Conservation (phyloP, 2,888 invertebrate species). For the Creontiades dilutus region DNA sequence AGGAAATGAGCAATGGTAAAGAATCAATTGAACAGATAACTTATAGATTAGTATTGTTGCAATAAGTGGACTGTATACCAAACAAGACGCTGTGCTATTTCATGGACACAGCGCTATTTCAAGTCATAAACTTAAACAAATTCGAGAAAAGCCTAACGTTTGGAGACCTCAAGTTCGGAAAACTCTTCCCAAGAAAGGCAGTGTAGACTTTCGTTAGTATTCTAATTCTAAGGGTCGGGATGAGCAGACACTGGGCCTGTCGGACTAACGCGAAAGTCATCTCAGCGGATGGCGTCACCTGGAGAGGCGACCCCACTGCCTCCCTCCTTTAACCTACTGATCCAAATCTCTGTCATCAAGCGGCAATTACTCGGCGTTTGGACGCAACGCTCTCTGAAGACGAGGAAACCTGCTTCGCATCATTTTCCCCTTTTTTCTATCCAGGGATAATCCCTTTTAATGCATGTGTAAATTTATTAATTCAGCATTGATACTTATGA, state of each 20-base stretch:
- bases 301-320: not conserved
- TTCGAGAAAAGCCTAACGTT: too few species aligned
- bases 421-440: not conserved
- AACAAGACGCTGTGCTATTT: too few species aligned
- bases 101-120: too few species aligned
- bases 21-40: too few species aligned
- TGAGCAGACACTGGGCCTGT: not conserved
- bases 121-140: too few species aligned
- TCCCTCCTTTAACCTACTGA: constrained; percentile 33
- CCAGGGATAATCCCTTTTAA: constrained; percentile 1
- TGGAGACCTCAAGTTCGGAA: too few species aligned
- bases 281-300: constrained; percentile 30
- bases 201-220: not conserved
- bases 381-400: constrained; percentile 27
- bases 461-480: not conserved
- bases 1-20: too few species aligned
- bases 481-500: too few species aligned
- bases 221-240: not conserved
- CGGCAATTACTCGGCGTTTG: constrained; percentile 4
- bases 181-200: not conserved
- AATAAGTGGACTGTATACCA: too few species aligned
- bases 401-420: constrained; percentile 10
- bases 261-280: constrained; percentile 17
- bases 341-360: constrained; percentile 42
- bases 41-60: too few species aligned